A percentile compares a stretch with the other conserved stretches of the same genome.
Evolutionary conservation across 2,113 vertebrate genomes (phyloP).

Genomic region (Apus apus): DNA sequence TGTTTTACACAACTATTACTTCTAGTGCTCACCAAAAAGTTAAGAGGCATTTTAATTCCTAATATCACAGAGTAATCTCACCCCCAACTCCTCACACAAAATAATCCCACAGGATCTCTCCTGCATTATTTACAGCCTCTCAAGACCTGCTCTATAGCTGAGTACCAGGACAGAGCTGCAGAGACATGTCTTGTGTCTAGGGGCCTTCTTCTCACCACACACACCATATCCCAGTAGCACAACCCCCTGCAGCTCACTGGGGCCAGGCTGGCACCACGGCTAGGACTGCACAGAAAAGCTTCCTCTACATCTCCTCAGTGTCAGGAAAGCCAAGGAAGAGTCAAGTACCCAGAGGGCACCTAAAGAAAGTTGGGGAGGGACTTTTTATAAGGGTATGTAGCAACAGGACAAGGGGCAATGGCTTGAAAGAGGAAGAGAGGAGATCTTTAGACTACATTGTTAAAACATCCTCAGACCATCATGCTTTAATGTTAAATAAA

Average conservation of each 20-base stretch:
- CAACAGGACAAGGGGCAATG: no score
- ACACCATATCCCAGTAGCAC: not conserved
- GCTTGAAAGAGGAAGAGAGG: not conserved
- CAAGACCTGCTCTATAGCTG: not conserved
- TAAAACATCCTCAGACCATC: not conserved
- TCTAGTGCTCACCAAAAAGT: not conserved
- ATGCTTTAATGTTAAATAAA: not conserved
- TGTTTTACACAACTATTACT: not conserved
- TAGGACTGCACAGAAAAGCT: not conserved
- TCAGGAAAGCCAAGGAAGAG: not conserved
- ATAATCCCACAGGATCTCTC: not conserved
- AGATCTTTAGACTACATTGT: not conserved
- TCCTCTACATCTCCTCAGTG: not conserved
- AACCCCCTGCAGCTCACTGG: rapidly evolving
- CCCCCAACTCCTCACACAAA: not conserved
- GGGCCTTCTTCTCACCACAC: not conserved
- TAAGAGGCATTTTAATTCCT: not conserved
- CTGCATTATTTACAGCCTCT: not conserved
- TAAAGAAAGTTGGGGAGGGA: no score
- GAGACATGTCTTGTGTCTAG: not conserved
- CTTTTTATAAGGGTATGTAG: no score
- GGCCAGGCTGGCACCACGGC: not conserved
- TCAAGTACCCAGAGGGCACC: no score
- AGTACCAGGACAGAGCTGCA: not conserved
- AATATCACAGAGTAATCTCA: not conserved